A percentile compares a stretch with the other conserved stretches of the same genome.
Conservation (phyloP, 2,797 vertebrate genomes). For the Dermochelys coriacea region DNA sequence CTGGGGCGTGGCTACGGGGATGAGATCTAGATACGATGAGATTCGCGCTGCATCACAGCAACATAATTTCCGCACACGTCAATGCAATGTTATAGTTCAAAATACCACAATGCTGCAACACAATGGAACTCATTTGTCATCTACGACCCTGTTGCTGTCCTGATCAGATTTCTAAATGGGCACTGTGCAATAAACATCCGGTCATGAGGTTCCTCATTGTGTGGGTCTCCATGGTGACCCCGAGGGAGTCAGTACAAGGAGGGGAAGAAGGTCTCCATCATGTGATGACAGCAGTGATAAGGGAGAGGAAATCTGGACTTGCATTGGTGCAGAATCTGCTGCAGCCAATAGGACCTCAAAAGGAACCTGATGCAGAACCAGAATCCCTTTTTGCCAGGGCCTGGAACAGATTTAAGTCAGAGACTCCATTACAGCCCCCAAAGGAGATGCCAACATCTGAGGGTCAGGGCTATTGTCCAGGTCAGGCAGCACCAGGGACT, state of each 20-base stretch:
- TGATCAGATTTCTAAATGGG: neutral
- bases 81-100: neutral
- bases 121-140: neutral
- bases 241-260: neutral
- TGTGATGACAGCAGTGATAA: neutral
- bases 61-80: neutral
- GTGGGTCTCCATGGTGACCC: neutral
- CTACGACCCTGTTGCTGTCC: neutral
- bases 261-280: neutral
- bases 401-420: too few relatives aligned
- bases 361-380: neutral
- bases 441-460: neutral
- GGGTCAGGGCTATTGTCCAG: neutral
- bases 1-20: neutral
- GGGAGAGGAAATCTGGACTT: neutral
- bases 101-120: neutral
- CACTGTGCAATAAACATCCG: neutral
- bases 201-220: neutral
- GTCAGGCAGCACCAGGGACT: neutral
- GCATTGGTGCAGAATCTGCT: neutral
- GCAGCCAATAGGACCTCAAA: neutral
- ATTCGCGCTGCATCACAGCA: neutral
- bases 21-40: neutral
- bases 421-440: neutral
- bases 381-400: too few relatives aligned